phyloP scores from a whole-genome alignment of 2,113 vertebrate genomes.

The Toxostoma redivivum region DNA sequence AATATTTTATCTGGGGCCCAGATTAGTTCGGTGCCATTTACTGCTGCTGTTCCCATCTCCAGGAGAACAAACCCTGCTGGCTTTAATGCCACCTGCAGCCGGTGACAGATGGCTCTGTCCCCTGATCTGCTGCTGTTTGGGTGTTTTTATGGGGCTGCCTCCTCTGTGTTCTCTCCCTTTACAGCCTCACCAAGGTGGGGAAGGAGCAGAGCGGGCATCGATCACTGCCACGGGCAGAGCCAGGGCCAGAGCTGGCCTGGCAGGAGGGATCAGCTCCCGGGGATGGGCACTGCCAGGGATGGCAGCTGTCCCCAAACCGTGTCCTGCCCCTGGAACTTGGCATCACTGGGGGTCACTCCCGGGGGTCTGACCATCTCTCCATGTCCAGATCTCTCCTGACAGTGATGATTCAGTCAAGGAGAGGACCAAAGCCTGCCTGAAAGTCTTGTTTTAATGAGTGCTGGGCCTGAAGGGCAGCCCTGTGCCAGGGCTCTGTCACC shows the following conservation, averaged over 20 bases:
- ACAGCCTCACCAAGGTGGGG: neutral
- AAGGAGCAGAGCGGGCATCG: neutral
- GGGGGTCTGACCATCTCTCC: fast-evolving
- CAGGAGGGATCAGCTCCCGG: neutral
- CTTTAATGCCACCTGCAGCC: conserved; percentile 33
- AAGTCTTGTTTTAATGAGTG: neutral
- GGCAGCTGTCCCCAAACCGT: neutral
- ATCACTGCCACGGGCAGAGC: neutral
- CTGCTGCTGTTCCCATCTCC: conserved; percentile 5
- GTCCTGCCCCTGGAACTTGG: neutral
- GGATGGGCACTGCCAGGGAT: neutral
- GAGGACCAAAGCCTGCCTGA: neutral
- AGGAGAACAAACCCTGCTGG: neutral
- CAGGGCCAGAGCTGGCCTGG: neutral
- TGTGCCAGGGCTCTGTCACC: neutral
- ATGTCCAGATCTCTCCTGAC: neutral
- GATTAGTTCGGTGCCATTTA: conserved; percentile 3
- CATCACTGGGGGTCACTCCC: neutral
- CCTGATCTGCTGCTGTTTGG: neutral
- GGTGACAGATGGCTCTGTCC: conserved; percentile 15
- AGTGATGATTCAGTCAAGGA: neutral
- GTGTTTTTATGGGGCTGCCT: conserved; percentile 34
- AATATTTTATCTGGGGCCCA: neutral
- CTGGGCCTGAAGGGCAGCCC: neutral
- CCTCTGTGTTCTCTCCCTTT: conserved; percentile 14